Conservation (phyloP, 2,797 vertebrate genomes). For the Gouania willdenowi region DNA sequence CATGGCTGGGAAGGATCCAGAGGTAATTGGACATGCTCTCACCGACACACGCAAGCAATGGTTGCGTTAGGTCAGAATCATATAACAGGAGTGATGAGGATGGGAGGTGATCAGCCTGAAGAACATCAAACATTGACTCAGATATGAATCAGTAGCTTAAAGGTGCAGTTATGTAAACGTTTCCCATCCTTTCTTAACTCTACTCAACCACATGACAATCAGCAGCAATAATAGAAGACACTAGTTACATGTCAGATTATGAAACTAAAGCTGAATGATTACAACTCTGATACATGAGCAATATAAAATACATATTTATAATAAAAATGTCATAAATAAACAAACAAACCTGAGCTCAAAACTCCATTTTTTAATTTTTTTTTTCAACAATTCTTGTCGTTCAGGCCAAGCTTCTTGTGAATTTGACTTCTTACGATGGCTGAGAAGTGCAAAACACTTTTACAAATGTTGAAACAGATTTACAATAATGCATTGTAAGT, state of each 20-base stretch:
- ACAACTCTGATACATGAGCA: neutral
- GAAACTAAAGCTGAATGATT: slow-evolving; percentile 23
- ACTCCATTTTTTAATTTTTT: no score
- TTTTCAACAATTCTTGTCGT: no score
- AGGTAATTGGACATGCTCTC: slow-evolving; percentile 57
- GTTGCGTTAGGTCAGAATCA: slow-evolving; percentile 17
- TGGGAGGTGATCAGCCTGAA: neutral
- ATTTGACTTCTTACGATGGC: no score
- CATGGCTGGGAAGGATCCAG: slow-evolving; percentile 80
- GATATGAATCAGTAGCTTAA: slow-evolving; percentile 14
- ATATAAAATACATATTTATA: neutral
- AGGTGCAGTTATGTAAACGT: slow-evolving; percentile 6
- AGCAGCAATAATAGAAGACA: slow-evolving; percentile 9
- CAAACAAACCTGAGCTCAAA: no score
- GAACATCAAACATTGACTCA: neutral
- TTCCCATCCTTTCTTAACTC: neutral
- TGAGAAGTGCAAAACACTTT: no score
- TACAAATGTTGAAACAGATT: no score
- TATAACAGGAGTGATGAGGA: slow-evolving; percentile 2
- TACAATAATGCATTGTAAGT: no score
- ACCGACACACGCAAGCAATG: neutral
- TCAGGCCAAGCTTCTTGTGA: no score
- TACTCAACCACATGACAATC: neutral
- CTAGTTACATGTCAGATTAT: slow-evolving; percentile 14
- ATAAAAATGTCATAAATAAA: no score